Percentiles rank a stretch among this genome's conserved stretches.
These are phyloP conservation scores for Tachina fera DNA, from an alignment of 2,888 invertebrate genomes.

Conservation along the genomic window DNA sequence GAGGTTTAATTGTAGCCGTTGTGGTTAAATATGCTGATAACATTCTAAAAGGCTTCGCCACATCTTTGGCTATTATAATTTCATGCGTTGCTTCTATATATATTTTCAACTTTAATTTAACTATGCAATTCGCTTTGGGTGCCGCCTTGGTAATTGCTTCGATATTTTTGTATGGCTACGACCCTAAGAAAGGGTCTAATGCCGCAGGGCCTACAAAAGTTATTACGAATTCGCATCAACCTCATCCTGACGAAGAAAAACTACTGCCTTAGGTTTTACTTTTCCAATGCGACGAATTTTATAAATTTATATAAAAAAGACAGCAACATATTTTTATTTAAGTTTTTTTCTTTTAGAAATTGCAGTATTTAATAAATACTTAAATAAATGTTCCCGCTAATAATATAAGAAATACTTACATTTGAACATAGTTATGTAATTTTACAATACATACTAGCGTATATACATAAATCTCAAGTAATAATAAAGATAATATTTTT, in stretches of 20 bases:
- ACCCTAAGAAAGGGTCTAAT: slow-evolving; percentile 83
- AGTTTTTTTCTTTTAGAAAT: slow-evolving; percentile 28
- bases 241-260: slow-evolving; percentile 76
- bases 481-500: slow-evolving; percentile 47
- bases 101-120: slow-evolving; percentile 94
- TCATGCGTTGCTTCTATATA: slow-evolving; percentile 97
- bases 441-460: slow-evolving; percentile 42
- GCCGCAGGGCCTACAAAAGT: slow-evolving; percentile 35
- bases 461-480: slow-evolving; percentile 36
- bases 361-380: slow-evolving; percentile 74
- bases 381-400: slow-evolving; percentile 65
- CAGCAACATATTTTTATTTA: not conserved
- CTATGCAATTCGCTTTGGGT: slow-evolving; percentile 93
- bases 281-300: slow-evolving; percentile 41
- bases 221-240: slow-evolving; percentile 34
- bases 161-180: slow-evolving; percentile 96
- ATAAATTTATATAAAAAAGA: slow-evolving; percentile 22
- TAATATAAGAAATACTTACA: slow-evolving; percentile 29
- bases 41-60: slow-evolving; percentile 98
- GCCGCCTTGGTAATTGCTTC: slow-evolving; percentile 95
- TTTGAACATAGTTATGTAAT: slow-evolving; percentile 13
- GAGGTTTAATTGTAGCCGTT: slow-evolving; percentile 98
- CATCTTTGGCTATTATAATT: slow-evolving; percentile 97
- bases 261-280: slow-evolving; percentile 76
- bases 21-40: slow-evolving; percentile 99